Percentiles rank a stretch among this genome's conserved stretches.
Conservation (phyloP, 2,888 invertebrate species). For the Fragum sueziense region DNA sequence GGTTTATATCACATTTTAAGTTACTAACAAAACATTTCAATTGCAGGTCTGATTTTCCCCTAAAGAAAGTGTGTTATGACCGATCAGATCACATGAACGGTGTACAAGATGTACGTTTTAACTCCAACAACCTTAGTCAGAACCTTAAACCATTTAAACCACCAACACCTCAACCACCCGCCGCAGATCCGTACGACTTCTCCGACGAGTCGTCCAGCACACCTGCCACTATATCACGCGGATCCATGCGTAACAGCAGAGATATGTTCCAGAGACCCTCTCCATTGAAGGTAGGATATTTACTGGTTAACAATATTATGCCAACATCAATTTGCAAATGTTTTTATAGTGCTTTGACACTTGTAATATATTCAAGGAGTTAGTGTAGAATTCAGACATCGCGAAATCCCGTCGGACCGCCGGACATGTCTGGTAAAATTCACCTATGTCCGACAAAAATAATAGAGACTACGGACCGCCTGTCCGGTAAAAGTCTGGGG, state of each 20-base stretch:
- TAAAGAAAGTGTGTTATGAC: conserved; percentile 87
- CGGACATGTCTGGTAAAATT: too few relatives aligned
- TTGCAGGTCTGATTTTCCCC: conserved; percentile 93
- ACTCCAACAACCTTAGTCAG: conserved; percentile 59
- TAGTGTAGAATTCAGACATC: too few relatives aligned
- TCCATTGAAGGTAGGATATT: conserved; percentile 48
- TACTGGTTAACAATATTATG: too few relatives aligned
- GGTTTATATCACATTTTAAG: too few relatives aligned
- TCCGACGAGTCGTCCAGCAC: conserved; percentile 84
- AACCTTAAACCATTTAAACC: conserved; percentile 61
- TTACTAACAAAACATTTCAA: too few relatives aligned
- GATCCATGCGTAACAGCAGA: conserved; percentile 68
- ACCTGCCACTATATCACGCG: conserved; percentile 67
- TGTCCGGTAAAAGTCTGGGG: too few relatives aligned
- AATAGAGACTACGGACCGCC: too few relatives aligned
- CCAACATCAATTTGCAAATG: too few relatives aligned
- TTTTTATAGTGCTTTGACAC: too few relatives aligned
- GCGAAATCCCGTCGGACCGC: too few relatives aligned
- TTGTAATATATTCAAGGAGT: too few relatives aligned
- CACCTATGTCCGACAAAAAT: too few relatives aligned
- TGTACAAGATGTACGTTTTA: conserved; percentile 54
- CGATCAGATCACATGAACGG: conserved; percentile 52
- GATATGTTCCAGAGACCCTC: conserved; percentile 73
- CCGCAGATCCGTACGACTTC: conserved; percentile 88
- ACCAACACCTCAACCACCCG: conserved; percentile 83